Evolutionary conservation across 2,113 vertebrate species (phyloP), one percentile per base, ranked within the genome.

Genomic region (Galemys pyrenaicus): DNA sequence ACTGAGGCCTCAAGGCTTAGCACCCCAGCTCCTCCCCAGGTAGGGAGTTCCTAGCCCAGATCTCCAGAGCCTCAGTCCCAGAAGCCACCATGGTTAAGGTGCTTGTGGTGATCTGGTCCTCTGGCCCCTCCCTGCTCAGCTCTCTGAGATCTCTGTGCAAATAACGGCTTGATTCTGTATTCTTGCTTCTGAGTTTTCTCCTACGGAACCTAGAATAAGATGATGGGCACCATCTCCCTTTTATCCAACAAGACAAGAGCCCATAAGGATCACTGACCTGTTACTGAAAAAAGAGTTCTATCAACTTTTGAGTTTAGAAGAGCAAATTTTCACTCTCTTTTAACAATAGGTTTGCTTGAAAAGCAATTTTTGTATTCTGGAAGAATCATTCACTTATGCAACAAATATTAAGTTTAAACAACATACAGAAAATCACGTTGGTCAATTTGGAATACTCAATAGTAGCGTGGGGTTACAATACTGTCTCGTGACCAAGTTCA

Each of bases 21-120:
- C 4, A 20, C 13, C 22, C 9, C 24, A 39, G 60, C 2, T 30
- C 16, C 49, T 26, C 1, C 1, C 24, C 28, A 9, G 13, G 19
- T 20, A 12, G 37, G 17, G 3, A 20, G 22, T 75, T 67, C 58
- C 64, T 39, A 19, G 39, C 41, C 28, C n/a, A 16, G 28, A 77
- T 35, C 41, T n/a, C 9, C 6, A 0, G 77, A 24, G 16, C 1
- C n/a, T 12, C 7, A 22, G 11, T 30, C 78, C 44, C 30, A 67
- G 70, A 6, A 19, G 19, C 37, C 1, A 2, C 0, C 0, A 1
- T 8, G 26, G 17, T 39, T 9, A 64, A 7, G 37, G 20, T 26
- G 5, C 39, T 11, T 12, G 4, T n/a, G n/a, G n/a, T n/a, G n/a
- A n/a, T n/a, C n/a, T n/a, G n/a, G n/a, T 39, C 46, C 37, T 22